These are phyloP conservation scores for Ctenochaetus hawaiiensis DNA, from an alignment of 2,797 vertebrate genomes.

Conservation along the genomic window DNA sequence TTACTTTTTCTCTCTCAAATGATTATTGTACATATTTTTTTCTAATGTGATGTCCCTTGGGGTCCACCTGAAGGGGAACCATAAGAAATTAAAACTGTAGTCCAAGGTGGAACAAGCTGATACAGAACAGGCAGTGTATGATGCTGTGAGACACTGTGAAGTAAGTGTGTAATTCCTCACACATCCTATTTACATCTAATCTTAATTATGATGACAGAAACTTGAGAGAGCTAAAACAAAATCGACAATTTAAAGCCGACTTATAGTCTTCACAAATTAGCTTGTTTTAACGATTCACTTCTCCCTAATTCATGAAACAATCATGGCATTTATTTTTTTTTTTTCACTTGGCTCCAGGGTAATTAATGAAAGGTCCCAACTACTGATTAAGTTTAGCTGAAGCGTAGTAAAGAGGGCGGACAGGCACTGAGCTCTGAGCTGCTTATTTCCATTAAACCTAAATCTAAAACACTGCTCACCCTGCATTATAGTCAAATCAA, in stretches of 20 bases:
- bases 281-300: slow-evolving; percentile 59
- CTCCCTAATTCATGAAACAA: slow-evolving; percentile 61
- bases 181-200: not conserved
- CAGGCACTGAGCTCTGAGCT: slow-evolving; percentile 42
- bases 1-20: too few relatives aligned
- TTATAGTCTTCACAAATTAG: slow-evolving; percentile 44
- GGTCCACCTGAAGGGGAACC: too few relatives aligned
- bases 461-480: slow-evolving; percentile 47
- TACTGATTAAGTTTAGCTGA: slow-evolving; percentile 68
- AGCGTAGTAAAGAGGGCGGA: slow-evolving; percentile 65
- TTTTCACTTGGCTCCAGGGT: slow-evolving; percentile 35
- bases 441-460: slow-evolving; percentile 60
- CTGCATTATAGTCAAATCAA: slow-evolving; percentile 53
- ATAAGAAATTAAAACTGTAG: too few relatives aligned
- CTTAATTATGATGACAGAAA: not conserved
- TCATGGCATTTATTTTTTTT: slow-evolving; percentile 23
- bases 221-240: slow-evolving; percentile 6
- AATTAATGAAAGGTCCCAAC: slow-evolving; percentile 58
- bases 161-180: not conserved
- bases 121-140: too few relatives aligned
- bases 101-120: too few relatives aligned
- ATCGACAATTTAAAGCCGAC: slow-evolving; percentile 26
- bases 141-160: too few relatives aligned
- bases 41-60: too few relatives aligned
- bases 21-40: too few relatives aligned